Evolutionary conservation across 2,888 invertebrate species (phyloP).

Genomic region (Crossocerus cetratus): DNA sequence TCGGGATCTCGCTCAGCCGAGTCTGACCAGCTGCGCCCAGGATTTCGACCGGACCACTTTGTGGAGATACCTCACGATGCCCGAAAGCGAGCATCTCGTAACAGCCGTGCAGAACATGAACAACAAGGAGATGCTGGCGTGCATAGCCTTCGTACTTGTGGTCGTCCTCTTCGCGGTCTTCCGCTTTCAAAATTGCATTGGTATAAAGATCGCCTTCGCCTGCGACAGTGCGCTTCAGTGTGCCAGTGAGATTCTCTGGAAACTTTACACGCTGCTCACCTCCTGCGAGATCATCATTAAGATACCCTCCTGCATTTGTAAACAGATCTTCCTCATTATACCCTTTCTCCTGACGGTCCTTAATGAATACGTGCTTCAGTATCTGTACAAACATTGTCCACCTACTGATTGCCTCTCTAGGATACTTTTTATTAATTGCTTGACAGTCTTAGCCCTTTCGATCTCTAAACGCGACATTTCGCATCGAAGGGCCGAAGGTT

Average conservation of each 20-base stretch:
- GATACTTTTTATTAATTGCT: too few relatives aligned
- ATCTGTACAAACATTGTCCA: too few relatives aligned
- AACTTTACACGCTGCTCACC: background rate
- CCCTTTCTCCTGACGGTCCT: background rate
- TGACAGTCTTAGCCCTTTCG: too few relatives aligned
- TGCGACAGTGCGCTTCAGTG: background rate
- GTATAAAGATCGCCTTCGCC: background rate
- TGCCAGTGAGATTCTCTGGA: background rate
- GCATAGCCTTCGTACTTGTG: background rate
- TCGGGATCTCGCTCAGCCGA: slow-evolving; percentile 16
- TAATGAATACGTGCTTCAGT: too few relatives aligned
- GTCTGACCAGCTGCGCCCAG: slow-evolving; percentile 2
- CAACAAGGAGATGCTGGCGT: background rate
- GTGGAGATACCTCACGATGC: slow-evolving; percentile 34
- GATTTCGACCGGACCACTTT: slow-evolving; percentile 46
- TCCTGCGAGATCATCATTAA: background rate
- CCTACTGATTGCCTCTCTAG: too few relatives aligned
- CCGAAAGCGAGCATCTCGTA: background rate
- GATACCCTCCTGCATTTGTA: background rate
- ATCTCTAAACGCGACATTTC: too few relatives aligned
- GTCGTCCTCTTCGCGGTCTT: background rate
- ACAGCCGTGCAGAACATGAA: background rate
- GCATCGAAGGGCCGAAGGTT: too few relatives aligned
- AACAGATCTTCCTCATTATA: background rate
- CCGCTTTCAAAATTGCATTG: background rate